Base-by-base conservation (phyloP, 1,140 invertebrate species). In the Akabosia matsudoensis region DNA sequence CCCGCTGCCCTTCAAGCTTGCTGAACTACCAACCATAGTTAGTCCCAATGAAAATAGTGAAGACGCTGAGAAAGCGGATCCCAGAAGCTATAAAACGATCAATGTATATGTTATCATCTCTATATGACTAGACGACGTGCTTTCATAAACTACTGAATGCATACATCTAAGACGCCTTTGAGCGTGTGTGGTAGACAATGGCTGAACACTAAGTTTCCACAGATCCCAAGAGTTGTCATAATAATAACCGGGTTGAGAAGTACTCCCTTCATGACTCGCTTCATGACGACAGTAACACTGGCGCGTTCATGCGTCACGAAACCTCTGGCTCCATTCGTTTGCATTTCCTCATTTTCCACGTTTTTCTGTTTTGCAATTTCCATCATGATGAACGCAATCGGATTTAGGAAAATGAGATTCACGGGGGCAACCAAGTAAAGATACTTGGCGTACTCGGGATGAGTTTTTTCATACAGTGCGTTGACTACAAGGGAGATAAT, bases 391-490 rank as follows among this genome's bases (percentile, higher is more conserved):
- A 97, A 95, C 33, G 93, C 94, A 80, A 98, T 89, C 0, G 96
- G 96, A 86, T 98, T 98, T 22, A 98, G 86, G 77, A 98, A 91
- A 1, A 94, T 91, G 34, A 99, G 84, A 70, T 94, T 97, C 85
- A 98, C 95, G 1, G 97, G 96, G 28, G 95, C 95, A 88, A 97
- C 90, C 10, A 99, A 85, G 84, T 98, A 98, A 7, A 99, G 85
- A 85, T 97, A 98, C 0, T 90, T 89, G 0, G 94, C 88, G 88
- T 94, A 97, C 82, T 97, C 93, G 7, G 94, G 93, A 87, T 97
- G 94, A 2, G 89, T 90, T 34, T 86, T 83, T 3, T 81, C 76
- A 83, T 90, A 90, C 33, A 90, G 81, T 10, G 88, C 87, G 56
- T 83, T 80, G 34, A 90, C 86, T 86, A 85, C 28, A 83, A 83